Evolutionary conservation across 1,140 invertebrate species (phyloP), one percentile per base, ranked within the genome.

Genomic region (Nomia melanderi): DNA sequence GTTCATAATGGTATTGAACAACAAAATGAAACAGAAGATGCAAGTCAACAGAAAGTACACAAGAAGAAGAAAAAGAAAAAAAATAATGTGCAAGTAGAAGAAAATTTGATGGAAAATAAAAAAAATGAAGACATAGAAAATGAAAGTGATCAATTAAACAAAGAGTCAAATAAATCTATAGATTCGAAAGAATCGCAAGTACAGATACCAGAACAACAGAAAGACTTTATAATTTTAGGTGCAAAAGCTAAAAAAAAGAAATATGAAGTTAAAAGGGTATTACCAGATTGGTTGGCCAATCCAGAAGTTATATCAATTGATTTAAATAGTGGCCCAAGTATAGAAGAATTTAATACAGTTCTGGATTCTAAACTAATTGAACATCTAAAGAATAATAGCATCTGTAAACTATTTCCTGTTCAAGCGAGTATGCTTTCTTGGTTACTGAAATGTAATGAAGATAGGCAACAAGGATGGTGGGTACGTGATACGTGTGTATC

Each of bases 401-500:
- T 98, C 14, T 92, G 93, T 29, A 94, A 95, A 86, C 94, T 98
- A 36, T 99, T 99, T 92, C 94, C 96, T 81, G 97, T 99, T n/a
- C 98, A 99, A 93, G 93, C 92, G 36, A 93, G 94, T 86, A 94
- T 99, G 0, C 96, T 99, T 77, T 96, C 97, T 3, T 97, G 95
- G 93, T 91, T 99, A 47, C 86, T 98, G 9, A 90, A 94, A 77
- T 93, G 93, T 76, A 92, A 94, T 71, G 90, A 93, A 53, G 92
- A 94, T 73, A 93, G 94, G 50, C 85, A 91, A 74, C 90, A 93
- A 1, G 88, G 88, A 20, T 94, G 95, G 79, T 94, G 96, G 90
- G 96, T 96, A 0, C 93, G 95, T 81, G 98, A 99, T 91, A 93
- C 99, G n/a, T 99, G 98, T 93, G 96, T 99, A 47, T 98, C 98